Evolutionary conservation across 2,113 vertebrate species (phyloP).

Genomic region (Diadophis punctatus): DNA sequence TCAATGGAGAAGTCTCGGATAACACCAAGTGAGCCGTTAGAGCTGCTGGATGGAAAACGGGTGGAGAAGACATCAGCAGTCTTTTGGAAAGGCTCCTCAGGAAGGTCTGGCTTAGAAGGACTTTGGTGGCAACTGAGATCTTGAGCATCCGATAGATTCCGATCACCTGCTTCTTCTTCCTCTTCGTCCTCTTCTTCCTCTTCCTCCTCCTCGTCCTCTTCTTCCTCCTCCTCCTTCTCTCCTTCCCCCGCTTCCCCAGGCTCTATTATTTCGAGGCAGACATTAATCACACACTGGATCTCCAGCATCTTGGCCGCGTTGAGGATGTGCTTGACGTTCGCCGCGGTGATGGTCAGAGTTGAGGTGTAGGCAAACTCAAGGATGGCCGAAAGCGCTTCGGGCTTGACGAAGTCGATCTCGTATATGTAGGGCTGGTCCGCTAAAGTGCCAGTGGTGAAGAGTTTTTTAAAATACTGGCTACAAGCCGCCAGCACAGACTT

Average conservation of each 20-base stretch:
- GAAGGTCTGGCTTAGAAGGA: slow-evolving; percentile 78
- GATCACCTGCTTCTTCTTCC: slow-evolving; percentile 77
- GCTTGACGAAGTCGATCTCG: slow-evolving; percentile 94
- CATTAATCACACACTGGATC: slow-evolving; percentile 92
- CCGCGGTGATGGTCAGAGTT: slow-evolving; percentile 90
- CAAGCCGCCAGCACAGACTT: slow-evolving; percentile 93
- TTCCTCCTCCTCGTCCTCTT: slow-evolving; percentile 65
- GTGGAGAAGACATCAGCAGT: slow-evolving; percentile 70
- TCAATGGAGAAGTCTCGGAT: slow-evolving; percentile 92
- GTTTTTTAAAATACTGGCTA: slow-evolving; percentile 98
- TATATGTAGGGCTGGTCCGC: slow-evolving; percentile 84
- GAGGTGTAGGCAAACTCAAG: slow-evolving; percentile 98
- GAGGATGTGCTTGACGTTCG: slow-evolving; percentile 93
- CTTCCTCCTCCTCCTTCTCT: slow-evolving; percentile 69
- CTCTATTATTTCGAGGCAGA: slow-evolving; percentile 97
- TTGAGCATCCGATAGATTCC: slow-evolving; percentile 63
- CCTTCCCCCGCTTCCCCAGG: slow-evolving; percentile 71
- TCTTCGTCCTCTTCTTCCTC: slow-evolving; percentile 82
- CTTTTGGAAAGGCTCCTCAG: slow-evolving; percentile 67
- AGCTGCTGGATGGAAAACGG: slow-evolving; percentile 60
- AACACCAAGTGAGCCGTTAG: slow-evolving; percentile 74
- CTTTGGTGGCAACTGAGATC: slow-evolving; percentile 77
- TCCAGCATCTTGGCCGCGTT: slow-evolving; percentile 91
- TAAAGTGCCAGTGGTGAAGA: slow-evolving; percentile 87
- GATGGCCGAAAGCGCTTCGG: slow-evolving; percentile 93